Conservation (phyloP, 23 tunicate species). For the Ciona savignyi region DNA sequence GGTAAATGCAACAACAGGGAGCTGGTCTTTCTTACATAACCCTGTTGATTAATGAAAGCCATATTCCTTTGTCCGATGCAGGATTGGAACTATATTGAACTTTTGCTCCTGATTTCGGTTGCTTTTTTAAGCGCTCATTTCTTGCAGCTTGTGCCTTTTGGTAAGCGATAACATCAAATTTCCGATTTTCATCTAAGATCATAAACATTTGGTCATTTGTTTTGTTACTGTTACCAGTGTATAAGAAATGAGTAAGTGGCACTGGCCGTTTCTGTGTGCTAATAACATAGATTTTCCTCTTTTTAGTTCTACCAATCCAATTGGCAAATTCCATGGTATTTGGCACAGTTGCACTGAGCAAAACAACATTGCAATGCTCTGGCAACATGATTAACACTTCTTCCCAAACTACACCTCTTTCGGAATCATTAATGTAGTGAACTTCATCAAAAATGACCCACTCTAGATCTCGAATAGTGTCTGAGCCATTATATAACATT, state of each 20-base stretch:
- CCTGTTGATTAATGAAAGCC: conserved; percentile 78
- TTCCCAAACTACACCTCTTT: conserved; percentile 99
- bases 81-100: conserved; percentile 26
- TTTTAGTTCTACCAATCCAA: conserved; percentile 92
- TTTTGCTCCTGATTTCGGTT: conserved; percentile 68
- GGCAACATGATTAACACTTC: conserved; percentile 98
- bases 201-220: conserved; percentile 89
- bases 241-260: conserved; percentile 85
- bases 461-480: conserved; percentile 90
- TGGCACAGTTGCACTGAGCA: conserved; percentile 95
- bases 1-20: conserved; percentile 94
- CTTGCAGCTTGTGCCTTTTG: conserved; percentile 81
- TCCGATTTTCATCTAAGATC: conserved; percentile 62
- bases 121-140: conserved; percentile 54
- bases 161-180: conserved; percentile 55
- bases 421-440: conserved; percentile 96
- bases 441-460: conserved; percentile 99
- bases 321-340: conserved; percentile 92
- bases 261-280: conserved; percentile 93
- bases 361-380: conserved; percentile 74
- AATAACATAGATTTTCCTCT: conserved; percentile 79
- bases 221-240: conserved; percentile 94
- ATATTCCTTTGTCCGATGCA: conserved; percentile 67
- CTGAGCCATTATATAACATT: conserved; percentile 97
- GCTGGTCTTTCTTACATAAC: conserved; percentile 65